Conservation (phyloP, 2,888 invertebrate species). For the Eurois occulta region DNA sequence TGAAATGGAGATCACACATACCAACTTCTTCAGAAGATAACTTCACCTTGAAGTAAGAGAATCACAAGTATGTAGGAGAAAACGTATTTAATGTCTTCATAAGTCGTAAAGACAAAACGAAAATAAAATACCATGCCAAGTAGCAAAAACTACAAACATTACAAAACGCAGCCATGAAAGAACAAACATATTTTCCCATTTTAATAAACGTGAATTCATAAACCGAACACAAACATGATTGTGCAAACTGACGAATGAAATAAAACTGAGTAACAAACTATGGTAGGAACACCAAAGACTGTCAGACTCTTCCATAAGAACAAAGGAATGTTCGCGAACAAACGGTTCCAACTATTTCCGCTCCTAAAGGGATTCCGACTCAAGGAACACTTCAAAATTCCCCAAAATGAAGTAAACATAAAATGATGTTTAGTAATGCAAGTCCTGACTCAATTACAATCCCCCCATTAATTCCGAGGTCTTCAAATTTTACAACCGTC, state of each 20-base stretch:
- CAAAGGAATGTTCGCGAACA: slow-evolving; percentile 56
- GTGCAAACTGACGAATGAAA: slow-evolving; percentile 29
- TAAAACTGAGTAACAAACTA: slow-evolving; percentile 42
- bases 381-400: slow-evolving; percentile 44
- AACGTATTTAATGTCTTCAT: not conserved
- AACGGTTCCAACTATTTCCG: slow-evolving; percentile 54
- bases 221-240: slow-evolving; percentile 34
- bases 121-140: not conserved
- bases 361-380: slow-evolving; percentile 41
- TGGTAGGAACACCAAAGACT: slow-evolving; percentile 13
- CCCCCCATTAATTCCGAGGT: slow-evolving; percentile 82
- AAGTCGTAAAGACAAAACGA: not conserved
- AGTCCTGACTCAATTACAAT: slow-evolving; percentile 83
- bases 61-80: too few species aligned
- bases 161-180: not conserved
- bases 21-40: not conserved
- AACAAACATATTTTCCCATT: slow-evolving; percentile 17
- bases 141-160: not conserved
- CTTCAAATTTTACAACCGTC: slow-evolving; percentile 86
- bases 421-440: slow-evolving; percentile 76
- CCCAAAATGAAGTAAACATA: slow-evolving; percentile 71
- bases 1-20: not conserved
- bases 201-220: slow-evolving; percentile 26
- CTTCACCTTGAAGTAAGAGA: not conserved
- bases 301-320: slow-evolving; percentile 47